Conservation (phyloP, 1,140 invertebrate species). For the Saccostrea echinata region DNA sequence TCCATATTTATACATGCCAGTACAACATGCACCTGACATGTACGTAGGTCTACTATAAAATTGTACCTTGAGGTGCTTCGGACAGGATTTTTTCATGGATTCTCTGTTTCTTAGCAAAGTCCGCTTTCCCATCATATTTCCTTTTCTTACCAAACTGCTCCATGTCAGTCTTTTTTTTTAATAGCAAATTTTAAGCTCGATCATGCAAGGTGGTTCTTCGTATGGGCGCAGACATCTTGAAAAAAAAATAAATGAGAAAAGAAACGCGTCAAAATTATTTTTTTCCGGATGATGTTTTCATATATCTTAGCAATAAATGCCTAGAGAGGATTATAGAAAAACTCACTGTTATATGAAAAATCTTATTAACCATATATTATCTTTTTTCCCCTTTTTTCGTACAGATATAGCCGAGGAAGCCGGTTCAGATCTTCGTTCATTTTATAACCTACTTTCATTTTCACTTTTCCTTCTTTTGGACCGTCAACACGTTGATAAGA, state of each 20-base stretch:
- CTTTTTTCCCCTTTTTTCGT: neutral
- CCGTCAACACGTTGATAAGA: too few relatives aligned
- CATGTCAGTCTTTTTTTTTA: neutral
- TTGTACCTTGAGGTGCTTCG: neutral
- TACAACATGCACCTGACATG: too few relatives aligned
- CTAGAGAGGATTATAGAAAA: too few relatives aligned
- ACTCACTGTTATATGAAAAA: too few relatives aligned
- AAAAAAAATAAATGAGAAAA: constrained; percentile 34
- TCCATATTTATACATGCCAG: neutral
- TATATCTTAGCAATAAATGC: too few relatives aligned
- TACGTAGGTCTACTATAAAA: too few relatives aligned
- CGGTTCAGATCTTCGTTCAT: neutral
- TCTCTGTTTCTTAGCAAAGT: neutral
- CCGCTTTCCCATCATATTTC: neutral
- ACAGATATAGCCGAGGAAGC: neutral
- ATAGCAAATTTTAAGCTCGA: neutral
- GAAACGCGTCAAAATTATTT: neutral
- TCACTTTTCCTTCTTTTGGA: neutral
- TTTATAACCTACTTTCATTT: neutral
- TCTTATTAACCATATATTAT: neutral
- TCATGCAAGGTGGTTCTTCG: neutral
- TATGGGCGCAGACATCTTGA: constrained; percentile 61
- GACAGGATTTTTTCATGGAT: neutral
- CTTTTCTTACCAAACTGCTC: neutral
- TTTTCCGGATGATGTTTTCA: neutral